Base-by-base conservation (phyloP, 2,797 vertebrate species). In the Distichodus sexfasciatus region DNA sequence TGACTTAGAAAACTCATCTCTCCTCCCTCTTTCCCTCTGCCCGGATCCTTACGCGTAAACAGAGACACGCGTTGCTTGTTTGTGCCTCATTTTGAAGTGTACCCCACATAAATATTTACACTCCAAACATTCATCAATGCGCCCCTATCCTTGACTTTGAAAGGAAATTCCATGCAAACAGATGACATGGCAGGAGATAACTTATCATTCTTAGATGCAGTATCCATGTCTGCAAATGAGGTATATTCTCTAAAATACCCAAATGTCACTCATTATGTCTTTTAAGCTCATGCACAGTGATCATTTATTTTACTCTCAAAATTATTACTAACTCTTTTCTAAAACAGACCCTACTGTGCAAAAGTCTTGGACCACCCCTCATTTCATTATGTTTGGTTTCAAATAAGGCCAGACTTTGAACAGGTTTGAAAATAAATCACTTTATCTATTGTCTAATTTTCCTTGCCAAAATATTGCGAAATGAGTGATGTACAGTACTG, bases 21-120 rank as follows among this genome's bases (percentile, higher is more conserved):
- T 53, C 65, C 43, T 26, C 43, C 50, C 29, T 6, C 26, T 31
- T 43, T 23, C 29, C 44, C 44, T 7, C 26, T 33, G 1, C 19
- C 28, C 6, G 15, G 63, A 29, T 19, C 21, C 28, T 47, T 33
- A 46, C 21, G 58, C 44, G 26, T 36, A 66, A 44, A 72, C 62
- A 76, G 41, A 61, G 57, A 53, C 46, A 55, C 67, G 60, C 28
- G 26, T 38, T 63, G 61, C 38, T 69, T 80, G 67, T 72, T 83
- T 86, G 86, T 86, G 79, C 80, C 79, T 80, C 78, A 79, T 76
- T 83, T 69, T 38, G 61, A 84, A 88, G 87, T 78, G 69, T 80
- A 87, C 81, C 69, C 66, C 82, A 82, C 71, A 72, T 81, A 77
- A 82, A 89, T 84, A 89, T 89, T 87, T 89, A 86, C 44, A 88